Conservation (phyloP, 2,888 invertebrate genomes). For the Drosophila neutralis region DNA sequence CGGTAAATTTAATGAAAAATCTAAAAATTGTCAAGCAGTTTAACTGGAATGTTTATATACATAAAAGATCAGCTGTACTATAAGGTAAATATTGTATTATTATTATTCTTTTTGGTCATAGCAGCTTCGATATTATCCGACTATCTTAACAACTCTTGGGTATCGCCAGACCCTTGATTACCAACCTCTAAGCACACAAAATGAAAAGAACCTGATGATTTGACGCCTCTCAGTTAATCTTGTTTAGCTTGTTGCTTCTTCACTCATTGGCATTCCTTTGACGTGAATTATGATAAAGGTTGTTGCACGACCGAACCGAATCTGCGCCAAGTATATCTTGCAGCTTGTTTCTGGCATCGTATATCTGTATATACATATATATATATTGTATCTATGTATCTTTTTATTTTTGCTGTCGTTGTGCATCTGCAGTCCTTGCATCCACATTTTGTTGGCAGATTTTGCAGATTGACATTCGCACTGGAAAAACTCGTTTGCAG, state of each 20-base stretch:
- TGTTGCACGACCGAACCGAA: conserved; percentile 11
- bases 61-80: no score
- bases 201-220: no score
- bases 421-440: conserved; percentile 53
- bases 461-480: conserved; percentile 59
- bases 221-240: neutral
- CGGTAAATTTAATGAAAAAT: no score
- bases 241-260: neutral
- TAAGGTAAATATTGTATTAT: no score
- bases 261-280: conserved; percentile 5
- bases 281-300: conserved; percentile 22
- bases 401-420: conserved; percentile 19
- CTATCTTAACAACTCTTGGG: neutral
- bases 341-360: conserved; percentile 6
- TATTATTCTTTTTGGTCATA: no score
- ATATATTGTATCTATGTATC: neutral
- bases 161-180: neutral
- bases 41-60: no score
- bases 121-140: no score
- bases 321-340: conserved; percentile 11
- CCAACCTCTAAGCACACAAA: neutral
- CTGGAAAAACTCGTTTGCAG: conserved; percentile 70
- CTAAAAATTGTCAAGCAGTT: no score
- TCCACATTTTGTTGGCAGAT: conserved; percentile 23
- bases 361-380: neutral